A percentile compares a stretch with the other conserved stretches of the same genome.
phyloP scores from a whole-genome alignment of 2,797 vertebrate species.

The Sebastes vulpes region DNA sequence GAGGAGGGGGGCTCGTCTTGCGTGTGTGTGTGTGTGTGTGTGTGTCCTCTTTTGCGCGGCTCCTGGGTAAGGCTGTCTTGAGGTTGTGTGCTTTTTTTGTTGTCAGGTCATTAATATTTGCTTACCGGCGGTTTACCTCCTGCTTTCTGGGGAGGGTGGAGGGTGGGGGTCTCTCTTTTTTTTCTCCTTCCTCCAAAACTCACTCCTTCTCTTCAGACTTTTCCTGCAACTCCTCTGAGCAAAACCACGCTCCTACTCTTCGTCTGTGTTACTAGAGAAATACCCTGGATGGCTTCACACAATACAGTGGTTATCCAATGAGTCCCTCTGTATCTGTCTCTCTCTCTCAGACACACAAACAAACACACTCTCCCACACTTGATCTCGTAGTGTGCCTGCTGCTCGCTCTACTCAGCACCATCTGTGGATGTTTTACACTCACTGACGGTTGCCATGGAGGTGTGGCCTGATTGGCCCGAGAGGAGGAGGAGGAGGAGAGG shows the following conservation, averaged over 20 bases:
- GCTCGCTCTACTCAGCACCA: slow-evolving; percentile 84
- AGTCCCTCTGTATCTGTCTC: slow-evolving; percentile 29
- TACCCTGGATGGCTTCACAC: slow-evolving; percentile 40
- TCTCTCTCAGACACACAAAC: slow-evolving; percentile 57
- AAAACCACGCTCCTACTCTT: slow-evolving; percentile 33
- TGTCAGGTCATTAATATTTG: slow-evolving; percentile 82
- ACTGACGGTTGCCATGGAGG: slow-evolving; percentile 87
- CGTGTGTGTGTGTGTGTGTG: not conserved
- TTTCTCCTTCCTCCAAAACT: slow-evolving; percentile 29
- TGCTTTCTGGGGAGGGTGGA: slow-evolving; percentile 41
- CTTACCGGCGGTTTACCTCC: slow-evolving; percentile 72
- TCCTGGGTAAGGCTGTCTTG: slow-evolving; percentile 46
- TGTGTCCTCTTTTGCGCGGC: slow-evolving; percentile 29
- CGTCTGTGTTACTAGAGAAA: slow-evolving; percentile 42
- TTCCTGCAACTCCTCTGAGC: slow-evolving; percentile 53
- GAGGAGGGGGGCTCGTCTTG: slow-evolving; percentile 44
- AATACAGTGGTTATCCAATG: slow-evolving; percentile 54
- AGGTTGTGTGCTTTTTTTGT: slow-evolving; percentile 59
- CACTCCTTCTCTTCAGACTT: slow-evolving; percentile 55
- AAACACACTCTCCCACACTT: slow-evolving; percentile 74
- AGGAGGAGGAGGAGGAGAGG: slow-evolving; percentile 60
- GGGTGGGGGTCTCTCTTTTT: slow-evolving; percentile 2
- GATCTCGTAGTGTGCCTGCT: slow-evolving; percentile 77
- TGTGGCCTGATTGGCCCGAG: slow-evolving; percentile 83
- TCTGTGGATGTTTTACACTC: slow-evolving; percentile 89